phyloP scores from a whole-genome alignment of 2,888 invertebrate species.

The Cyclophora punctaria region DNA sequence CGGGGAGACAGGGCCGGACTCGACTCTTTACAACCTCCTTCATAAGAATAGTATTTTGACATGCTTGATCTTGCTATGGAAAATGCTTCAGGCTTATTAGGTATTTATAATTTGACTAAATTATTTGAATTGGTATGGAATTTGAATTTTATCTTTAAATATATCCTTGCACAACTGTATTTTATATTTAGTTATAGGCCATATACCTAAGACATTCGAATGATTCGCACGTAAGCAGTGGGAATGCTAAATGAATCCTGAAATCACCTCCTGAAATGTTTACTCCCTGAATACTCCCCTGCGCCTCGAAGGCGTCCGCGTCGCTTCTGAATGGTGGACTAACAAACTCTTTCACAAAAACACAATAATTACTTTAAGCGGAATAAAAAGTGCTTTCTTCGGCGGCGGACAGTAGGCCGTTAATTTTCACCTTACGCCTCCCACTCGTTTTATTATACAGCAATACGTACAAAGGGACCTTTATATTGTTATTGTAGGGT shows the following conservation, averaged over 20 bases:
- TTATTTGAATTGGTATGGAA: too few species aligned
- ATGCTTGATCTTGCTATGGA: too few species aligned
- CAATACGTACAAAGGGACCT: constrained; percentile 14
- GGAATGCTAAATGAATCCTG: neutral
- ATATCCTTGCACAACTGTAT: too few species aligned
- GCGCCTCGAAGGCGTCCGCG: constrained; percentile 44
- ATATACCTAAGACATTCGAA: too few species aligned
- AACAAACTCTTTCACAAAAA: constrained; percentile 76
- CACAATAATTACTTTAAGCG: constrained; percentile 74
- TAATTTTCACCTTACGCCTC: constrained; percentile 59
- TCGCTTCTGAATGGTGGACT: constrained; percentile 66
- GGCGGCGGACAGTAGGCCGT: constrained; percentile 48
- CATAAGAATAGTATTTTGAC: too few species aligned
- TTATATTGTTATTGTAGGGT: constrained; percentile 9
- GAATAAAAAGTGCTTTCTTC: constrained; percentile 70
- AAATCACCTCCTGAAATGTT: neutral
- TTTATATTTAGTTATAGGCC: too few species aligned
- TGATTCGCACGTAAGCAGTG: too few species aligned
- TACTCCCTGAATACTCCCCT: constrained; percentile 33
- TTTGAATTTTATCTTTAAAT: too few species aligned
- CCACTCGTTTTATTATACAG: constrained; percentile 32
- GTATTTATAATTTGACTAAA: too few species aligned
- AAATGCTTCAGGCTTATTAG: too few species aligned
- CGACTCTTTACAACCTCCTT: too few species aligned
- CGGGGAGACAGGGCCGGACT: constrained; percentile 39